Conservation (phyloP, 2,888 invertebrate genomes). For the Charanyca ferruginea region DNA sequence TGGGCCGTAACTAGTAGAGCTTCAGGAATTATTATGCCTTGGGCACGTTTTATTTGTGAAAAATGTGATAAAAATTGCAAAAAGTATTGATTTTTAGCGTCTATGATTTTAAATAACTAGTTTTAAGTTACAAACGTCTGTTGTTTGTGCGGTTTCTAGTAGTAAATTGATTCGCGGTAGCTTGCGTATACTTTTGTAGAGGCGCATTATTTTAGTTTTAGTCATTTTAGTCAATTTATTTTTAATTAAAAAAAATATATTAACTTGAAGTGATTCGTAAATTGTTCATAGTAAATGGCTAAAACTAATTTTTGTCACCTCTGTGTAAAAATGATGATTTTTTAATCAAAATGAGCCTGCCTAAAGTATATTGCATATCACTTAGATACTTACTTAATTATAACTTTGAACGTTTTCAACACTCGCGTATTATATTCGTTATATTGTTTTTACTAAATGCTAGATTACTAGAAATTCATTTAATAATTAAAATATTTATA, state of each 20-base stretch:
- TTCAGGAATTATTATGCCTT: slow-evolving; percentile 77
- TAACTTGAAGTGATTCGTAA: not conserved
- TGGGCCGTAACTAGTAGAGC: slow-evolving; percentile 70
- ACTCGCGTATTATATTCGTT: slow-evolving; percentile 71
- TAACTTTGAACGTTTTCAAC: slow-evolving; percentile 72
- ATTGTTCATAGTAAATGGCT: slow-evolving; percentile 44
- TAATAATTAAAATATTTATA: slow-evolving; percentile 63
- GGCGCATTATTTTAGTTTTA: slow-evolving; percentile 50
- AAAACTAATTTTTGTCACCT: slow-evolving; percentile 53
- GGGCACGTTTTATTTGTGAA: slow-evolving; percentile 80
- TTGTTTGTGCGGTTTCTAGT: slow-evolving; percentile 33
- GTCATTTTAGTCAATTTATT: slow-evolving; percentile 47
- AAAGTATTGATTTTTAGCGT: slow-evolving; percentile 66
- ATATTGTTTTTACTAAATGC: slow-evolving; percentile 70
- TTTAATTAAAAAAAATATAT: slow-evolving; percentile 44
- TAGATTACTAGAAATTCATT: slow-evolving; percentile 69
- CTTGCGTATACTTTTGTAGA: slow-evolving; percentile 66
- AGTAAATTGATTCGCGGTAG: slow-evolving; percentile 61
- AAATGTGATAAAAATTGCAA: slow-evolving; percentile 81
- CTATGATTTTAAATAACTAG: slow-evolving; percentile 60
- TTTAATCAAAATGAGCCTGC: slow-evolving; percentile 80
- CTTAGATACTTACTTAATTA: slow-evolving; percentile 80
- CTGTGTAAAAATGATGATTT: slow-evolving; percentile 35
- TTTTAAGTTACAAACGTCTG: slow-evolving; percentile 50
- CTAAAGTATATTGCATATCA: slow-evolving; percentile 90